A percentile compares a stretch with the other conserved stretches of the same genome.
Conservation (phyloP, 2,113 vertebrate genomes). For the Triplophysa rosa region DNA sequence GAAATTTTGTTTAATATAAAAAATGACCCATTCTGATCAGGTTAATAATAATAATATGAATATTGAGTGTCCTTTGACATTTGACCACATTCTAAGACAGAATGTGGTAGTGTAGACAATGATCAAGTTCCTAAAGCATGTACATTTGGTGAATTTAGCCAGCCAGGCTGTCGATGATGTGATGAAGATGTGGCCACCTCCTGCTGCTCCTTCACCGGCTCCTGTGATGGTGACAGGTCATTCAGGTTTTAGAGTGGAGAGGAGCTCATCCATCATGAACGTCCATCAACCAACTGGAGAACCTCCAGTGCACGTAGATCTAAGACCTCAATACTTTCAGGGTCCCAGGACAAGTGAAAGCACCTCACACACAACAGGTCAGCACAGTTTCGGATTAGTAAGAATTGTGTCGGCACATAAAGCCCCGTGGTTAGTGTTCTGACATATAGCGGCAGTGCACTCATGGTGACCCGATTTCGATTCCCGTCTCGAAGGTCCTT, state of each 20-base stretch:
- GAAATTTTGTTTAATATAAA: not conserved
- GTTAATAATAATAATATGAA: not conserved
- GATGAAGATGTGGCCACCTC: conserved; percentile 79
- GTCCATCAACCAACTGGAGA: conserved; percentile 29
- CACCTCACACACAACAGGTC: conserved; percentile 56
- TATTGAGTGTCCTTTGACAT: not conserved
- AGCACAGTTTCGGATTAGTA: not conserved
- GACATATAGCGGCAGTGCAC: too few relatives aligned
- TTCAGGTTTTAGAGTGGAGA: conserved; percentile 43
- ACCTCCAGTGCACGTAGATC: conserved; percentile 20
- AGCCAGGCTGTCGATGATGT: conserved; percentile 64
- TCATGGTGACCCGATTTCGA: too few relatives aligned
- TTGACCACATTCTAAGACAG: not conserved
- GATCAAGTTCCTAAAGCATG: not conserved
- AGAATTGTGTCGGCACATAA: too few relatives aligned
- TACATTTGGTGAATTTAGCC: conserved; percentile 24
- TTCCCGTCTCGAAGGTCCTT: too few relatives aligned
- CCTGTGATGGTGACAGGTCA: conserved; percentile 59
- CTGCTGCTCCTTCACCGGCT: conserved; percentile 62
- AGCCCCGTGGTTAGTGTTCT: too few relatives aligned
- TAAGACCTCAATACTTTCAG: conserved; percentile 39
- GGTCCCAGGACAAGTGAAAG: not conserved
- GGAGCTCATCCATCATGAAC: not conserved
- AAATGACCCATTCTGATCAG: not conserved
- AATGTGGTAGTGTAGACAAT: too few relatives aligned